Evolutionary conservation across 2,888 invertebrate species (phyloP).

Genomic region (Metopia argyrocephala): DNA sequence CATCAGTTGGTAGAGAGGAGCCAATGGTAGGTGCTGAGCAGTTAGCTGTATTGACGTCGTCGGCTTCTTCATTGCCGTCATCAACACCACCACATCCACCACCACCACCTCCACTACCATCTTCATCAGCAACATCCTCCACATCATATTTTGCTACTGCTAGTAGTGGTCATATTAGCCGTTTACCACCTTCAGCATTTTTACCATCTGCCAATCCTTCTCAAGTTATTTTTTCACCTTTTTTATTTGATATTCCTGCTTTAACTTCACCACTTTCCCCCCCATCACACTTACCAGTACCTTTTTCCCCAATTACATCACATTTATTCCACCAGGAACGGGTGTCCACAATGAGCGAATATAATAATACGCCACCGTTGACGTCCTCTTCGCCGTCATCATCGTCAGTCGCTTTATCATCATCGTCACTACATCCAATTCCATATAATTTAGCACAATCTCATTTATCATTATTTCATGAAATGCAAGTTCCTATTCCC

Average conservation of each 20-base stretch:
- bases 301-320: neutral
- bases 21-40: slow-evolving; percentile 60
- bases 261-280: slow-evolving; percentile 23
- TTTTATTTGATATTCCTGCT: slow-evolving; percentile 63
- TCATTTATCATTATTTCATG: slow-evolving; percentile 63
- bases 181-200: slow-evolving; percentile 37
- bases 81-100: slow-evolving; percentile 41
- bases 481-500: slow-evolving; percentile 64
- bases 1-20: slow-evolving; percentile 50
- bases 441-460: slow-evolving; percentile 56
- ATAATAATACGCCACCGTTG: slow-evolving; percentile 54
- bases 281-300: neutral
- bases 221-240: slow-evolving; percentile 64
- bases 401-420: slow-evolving; percentile 48
- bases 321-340: neutral
- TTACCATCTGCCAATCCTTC: slow-evolving; percentile 43
- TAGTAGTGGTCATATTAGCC: neutral
- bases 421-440: slow-evolving; percentile 44
- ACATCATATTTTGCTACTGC: neutral
- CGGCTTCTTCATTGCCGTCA: slow-evolving; percentile 48
- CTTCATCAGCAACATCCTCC: neutral
- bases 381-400: slow-evolving; percentile 57
- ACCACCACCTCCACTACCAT: slow-evolving; percentile 11
- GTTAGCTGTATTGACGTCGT: slow-evolving; percentile 49
- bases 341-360: slow-evolving; percentile 5